A percentile compares a stretch with the other conserved stretches of the same genome.
phyloP scores from a whole-genome alignment of 2,888 invertebrate genomes.

The Drosophila trichaetosa region DNA sequence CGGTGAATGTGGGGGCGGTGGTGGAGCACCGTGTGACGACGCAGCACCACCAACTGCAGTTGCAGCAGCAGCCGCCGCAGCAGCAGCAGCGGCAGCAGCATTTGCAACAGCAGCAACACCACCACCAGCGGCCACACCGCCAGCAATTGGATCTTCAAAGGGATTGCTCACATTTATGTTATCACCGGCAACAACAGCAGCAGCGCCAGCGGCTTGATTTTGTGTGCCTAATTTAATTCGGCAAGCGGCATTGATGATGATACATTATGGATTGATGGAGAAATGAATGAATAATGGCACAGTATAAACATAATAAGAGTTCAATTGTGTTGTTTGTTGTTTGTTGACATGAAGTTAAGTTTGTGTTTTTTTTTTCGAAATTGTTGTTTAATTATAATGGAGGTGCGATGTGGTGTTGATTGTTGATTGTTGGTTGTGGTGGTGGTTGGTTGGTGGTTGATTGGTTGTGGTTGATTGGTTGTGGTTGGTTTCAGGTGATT shows the following conservation, averaged over 20 bases:
- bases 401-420: slow-evolving; percentile 43
- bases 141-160: slow-evolving; percentile 90
- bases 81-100: slow-evolving; percentile 39
- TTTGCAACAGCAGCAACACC: slow-evolving; percentile 51
- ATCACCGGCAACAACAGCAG: slow-evolving; percentile 86
- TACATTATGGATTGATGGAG: slow-evolving; percentile 56
- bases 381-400: slow-evolving; percentile 41
- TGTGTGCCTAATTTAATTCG: slow-evolving; percentile 72
- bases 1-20: slow-evolving; percentile 71
- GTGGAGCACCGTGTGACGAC: slow-evolving; percentile 51
- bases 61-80: slow-evolving; percentile 42
- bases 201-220: slow-evolving; percentile 77
- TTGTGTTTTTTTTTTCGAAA: slow-evolving; percentile 24
- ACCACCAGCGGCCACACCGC: slow-evolving; percentile 60
- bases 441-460: slow-evolving; percentile 29
- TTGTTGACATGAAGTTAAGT: slow-evolving; percentile 43
- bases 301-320: slow-evolving; percentile 66
- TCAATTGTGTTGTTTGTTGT: slow-evolving; percentile 31
- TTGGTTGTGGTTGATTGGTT: slow-evolving; percentile 24
- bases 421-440: slow-evolving; percentile 25
- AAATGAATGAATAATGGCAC: slow-evolving; percentile 73
- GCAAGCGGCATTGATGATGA: slow-evolving; percentile 61
- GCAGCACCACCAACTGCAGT: slow-evolving; percentile 40
- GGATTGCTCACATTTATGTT: slow-evolving; percentile 94
- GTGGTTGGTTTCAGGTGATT: slow-evolving; percentile 51